phyloP scores from a whole-genome alignment of 2,797 vertebrate species.

The Merluccius polli region DNA sequence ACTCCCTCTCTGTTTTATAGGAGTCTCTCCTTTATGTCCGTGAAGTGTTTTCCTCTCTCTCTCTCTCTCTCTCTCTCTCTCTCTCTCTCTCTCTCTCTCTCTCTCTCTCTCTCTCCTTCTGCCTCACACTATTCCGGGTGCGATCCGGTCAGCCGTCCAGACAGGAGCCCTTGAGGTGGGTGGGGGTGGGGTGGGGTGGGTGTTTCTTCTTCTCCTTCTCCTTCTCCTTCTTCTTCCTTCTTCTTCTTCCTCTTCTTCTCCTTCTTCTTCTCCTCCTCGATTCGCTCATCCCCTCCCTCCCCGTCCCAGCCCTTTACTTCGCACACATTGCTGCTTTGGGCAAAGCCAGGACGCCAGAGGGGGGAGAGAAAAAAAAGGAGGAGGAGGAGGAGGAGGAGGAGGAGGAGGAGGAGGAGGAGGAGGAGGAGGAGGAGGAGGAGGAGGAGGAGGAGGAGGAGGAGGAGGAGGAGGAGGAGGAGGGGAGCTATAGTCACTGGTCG shows the following conservation, averaged over 20 bases:
- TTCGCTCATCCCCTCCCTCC: background rate
- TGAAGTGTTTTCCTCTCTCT: background rate
- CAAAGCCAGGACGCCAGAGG: background rate
- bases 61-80: too few relatives aligned
- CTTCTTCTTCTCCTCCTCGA: conserved; percentile 31
- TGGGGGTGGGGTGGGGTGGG: conserved; percentile 45
- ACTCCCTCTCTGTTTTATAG: conserved; percentile 24
- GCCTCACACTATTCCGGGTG: conserved; percentile 35
- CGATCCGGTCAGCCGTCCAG: conserved; percentile 48
- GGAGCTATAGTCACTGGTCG: background rate
- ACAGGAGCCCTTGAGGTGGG: conserved; percentile 23
- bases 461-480: too few relatives aligned
- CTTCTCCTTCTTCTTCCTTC: conserved; percentile 53
- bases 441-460: too few relatives aligned
- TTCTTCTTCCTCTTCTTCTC: background rate
- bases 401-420: too few relatives aligned
- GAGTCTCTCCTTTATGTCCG: background rate
- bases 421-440: too few relatives aligned
- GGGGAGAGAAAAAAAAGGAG: too few relatives aligned
- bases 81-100: conserved; percentile 5
- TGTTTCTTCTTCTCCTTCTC: conserved; percentile 59
- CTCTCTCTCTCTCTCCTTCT: conserved; percentile 24
- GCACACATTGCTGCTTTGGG: too few relatives aligned
- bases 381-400: too few relatives aligned
- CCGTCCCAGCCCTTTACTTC: conserved; percentile 1